These are phyloP conservation scores for Neomonachus schauinslandi DNA, from an alignment of 2,113 vertebrate genomes.

Conservation along the genomic window DNA sequence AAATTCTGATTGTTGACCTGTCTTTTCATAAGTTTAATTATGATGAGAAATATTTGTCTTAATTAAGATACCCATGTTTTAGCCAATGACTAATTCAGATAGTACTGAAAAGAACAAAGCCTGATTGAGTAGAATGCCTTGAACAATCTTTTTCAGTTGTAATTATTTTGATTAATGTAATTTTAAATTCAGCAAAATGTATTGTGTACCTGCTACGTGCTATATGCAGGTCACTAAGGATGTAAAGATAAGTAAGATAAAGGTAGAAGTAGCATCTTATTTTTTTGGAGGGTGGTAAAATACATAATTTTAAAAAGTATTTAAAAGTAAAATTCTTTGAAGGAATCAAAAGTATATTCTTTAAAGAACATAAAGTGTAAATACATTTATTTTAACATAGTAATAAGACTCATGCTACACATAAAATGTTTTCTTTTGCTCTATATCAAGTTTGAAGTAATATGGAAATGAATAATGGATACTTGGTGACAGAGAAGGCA, in stretches of 20 bases:
- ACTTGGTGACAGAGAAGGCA: slow-evolving; percentile 3
- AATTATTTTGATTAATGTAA: slow-evolving; percentile 39
- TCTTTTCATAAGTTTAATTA: neutral
- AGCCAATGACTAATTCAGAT: neutral
- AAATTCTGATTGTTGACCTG: neutral
- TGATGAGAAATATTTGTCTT: neutral
- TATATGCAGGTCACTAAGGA: neutral
- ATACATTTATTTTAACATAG: slow-evolving; percentile 38
- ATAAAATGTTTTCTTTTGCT: slow-evolving; percentile 7
- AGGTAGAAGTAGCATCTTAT: neutral
- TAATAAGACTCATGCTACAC: neutral
- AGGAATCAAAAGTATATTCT: neutral
- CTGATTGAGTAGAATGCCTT: neutral
- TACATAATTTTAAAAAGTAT: neutral
- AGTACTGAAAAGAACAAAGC: neutral
- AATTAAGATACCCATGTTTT: neutral
- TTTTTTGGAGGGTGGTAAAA: slow-evolving; percentile 11
- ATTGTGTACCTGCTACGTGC: neutral
- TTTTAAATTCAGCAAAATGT: neutral
- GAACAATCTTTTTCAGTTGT: neutral
- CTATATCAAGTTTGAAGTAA: slow-evolving; percentile 8
- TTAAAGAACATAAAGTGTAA: slow-evolving; percentile 26
- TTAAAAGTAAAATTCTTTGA: slow-evolving; percentile 47
- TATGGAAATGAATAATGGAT: neutral
- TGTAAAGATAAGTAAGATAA: slow-evolving; percentile 10